phyloP scores from a whole-genome alignment of 2,113 vertebrate genomes.

The Meriones unguiculatus region DNA sequence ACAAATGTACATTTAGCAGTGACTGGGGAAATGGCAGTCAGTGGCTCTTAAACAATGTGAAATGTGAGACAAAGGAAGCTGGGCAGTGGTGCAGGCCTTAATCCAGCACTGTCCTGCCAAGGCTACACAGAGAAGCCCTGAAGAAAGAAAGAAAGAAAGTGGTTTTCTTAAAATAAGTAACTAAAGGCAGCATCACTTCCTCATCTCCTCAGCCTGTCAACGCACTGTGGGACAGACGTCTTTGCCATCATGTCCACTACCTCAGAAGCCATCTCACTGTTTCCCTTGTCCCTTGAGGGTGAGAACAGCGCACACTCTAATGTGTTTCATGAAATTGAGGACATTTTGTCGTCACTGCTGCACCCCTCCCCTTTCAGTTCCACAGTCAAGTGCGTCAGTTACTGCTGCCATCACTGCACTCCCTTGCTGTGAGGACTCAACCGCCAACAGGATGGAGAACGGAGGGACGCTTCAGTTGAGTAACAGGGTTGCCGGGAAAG shows the following conservation, averaged over 20 bases:
- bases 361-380: not conserved
- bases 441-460: accelerated
- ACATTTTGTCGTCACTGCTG: no score
- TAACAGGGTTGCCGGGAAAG: not conserved
- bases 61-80: not conserved
- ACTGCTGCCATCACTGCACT: no score
- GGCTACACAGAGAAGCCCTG: not conserved
- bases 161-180: not conserved
- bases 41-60: accelerated
- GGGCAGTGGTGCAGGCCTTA: no score
- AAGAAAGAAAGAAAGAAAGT: not conserved
- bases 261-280: accelerated
- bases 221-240: accelerated
- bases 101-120: no score
- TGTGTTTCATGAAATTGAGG: accelerated
- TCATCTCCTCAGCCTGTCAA: not conserved
- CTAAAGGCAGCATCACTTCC: accelerated
- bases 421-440: not conserved
- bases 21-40: not conserved
- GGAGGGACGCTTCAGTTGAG: not conserved
- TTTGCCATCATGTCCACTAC: accelerated
- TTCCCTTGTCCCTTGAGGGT: accelerated
- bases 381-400: not conserved
- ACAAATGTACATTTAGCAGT: not conserved
- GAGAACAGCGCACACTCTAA: not conserved